Evolutionary conservation across 92 coral and sea anemone genomes (phyloP).

Genomic region (Paramuricea clavata): DNA sequence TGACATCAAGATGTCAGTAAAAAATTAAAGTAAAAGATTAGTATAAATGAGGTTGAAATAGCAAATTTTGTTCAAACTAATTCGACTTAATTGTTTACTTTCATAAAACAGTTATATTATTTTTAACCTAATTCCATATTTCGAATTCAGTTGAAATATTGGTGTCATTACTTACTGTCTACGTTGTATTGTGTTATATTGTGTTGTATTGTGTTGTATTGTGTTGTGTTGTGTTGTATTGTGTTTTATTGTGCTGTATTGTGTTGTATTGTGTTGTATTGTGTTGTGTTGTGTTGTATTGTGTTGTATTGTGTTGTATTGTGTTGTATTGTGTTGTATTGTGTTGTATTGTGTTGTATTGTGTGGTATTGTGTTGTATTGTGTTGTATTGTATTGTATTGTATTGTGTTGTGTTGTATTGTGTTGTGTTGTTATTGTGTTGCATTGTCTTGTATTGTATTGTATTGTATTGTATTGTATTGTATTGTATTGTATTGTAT

Average conservation of each 20-base stretch:
- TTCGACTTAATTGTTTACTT: no score
- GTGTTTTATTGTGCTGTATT: background rate
- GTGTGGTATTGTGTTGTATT: background rate
- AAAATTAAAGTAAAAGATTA: no score
- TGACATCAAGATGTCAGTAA: no score
- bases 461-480: constrained; percentile 15
- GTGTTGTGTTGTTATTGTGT: background rate
- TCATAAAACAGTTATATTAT: no score
- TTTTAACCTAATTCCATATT: no score
- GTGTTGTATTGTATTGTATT: constrained; percentile 4
- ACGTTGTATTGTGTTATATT: background rate
- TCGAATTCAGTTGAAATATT: no score
- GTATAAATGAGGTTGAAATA: no score
- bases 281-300: background rate
- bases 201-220: background rate
- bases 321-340: background rate
- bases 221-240: background rate
- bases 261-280: background rate
- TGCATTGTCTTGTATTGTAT: no score
- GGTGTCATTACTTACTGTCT: no score
- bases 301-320: background rate
- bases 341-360: background rate
- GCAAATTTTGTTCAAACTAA: no score
- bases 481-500: constrained; percentile 9
- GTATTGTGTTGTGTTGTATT: background rate